Evolutionary conservation across 2,888 invertebrate genomes (phyloP), one percentile per base, ranked within the genome.

Genomic region (Amphiduros pacificus): DNA sequence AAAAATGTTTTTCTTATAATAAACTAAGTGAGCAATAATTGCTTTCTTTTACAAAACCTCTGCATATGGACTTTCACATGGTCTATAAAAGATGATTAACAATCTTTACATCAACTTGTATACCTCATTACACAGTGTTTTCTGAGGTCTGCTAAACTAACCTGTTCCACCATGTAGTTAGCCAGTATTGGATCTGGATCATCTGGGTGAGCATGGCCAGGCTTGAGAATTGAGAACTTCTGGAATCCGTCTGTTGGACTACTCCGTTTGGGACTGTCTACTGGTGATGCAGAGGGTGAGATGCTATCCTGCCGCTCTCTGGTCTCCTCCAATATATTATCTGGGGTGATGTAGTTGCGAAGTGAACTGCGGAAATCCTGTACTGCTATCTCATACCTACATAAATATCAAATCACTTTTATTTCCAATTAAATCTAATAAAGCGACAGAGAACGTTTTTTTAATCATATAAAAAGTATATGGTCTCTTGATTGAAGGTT

Each of bases 321-420:
- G 32, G 69, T 69, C 22, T 68, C 62, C 11, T 71, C 66, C 55
- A 76, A 56, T 51, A 69, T 53, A 1, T 64, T 54, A 36, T 70
- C 65, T 6, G 63, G 41, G 9, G 27, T 27, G n/a, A 60, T 52
- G 55, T 51, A 55, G 40, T 50, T 48, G 2, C 57, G 72, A 56
- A 80, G 62, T 5, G 71, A 69, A 5, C 62, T 56, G 62, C 72
- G 71, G 64, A 76, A 78, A 52, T 81, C 90, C 5, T 88, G 88
- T 0, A 89, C 85, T 0, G 93, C 93, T 29, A 85, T 78, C 82
- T 94, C 93, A 74, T 89, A 90, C n/a, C n/a, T n/a, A n/a, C n/a
- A n/a, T n/a, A n/a, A n/a, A n/a, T n/a, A n/a, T n/a, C n/a, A n/a
- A n/a, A n/a, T n/a, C n/a, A n/a, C n/a, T n/a, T n/a, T n/a, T n/a